A percentile compares a stretch with the other conserved stretches of the same genome.
These are phyloP conservation scores for Dasypus novemcinctus DNA, from an alignment of 2,113 vertebrate genomes.

Conservation along the genomic window DNA sequence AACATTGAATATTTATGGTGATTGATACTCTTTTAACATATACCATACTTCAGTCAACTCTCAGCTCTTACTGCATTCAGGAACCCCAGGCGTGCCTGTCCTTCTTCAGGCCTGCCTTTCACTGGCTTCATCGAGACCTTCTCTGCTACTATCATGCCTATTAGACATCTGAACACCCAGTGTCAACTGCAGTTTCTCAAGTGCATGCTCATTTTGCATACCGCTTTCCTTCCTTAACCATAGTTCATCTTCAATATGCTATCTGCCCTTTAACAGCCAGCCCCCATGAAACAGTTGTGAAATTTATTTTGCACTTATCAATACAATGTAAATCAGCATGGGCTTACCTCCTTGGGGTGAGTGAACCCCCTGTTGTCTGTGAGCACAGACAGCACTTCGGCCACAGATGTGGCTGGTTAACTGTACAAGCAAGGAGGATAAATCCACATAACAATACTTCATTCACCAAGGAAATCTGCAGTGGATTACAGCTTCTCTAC, in stretches of 20 bases:
- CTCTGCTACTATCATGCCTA: not conserved
- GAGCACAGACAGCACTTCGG: constrained; percentile 83
- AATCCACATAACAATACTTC: constrained; percentile 87
- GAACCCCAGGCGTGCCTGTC: constrained; percentile 67
- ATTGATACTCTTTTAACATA: constrained; percentile 79
- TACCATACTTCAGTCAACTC: constrained; percentile 71
- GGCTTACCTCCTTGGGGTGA: constrained; percentile 82
- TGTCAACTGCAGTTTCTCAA: not conserved
- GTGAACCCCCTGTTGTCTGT: constrained; percentile 83
- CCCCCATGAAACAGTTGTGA: constrained; percentile 81
- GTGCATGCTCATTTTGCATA: not conserved
- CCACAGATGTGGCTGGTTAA: constrained; percentile 90
- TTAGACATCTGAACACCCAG: not conserved
- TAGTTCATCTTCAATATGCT: constrained; percentile 53
- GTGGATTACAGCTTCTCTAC: constrained; percentile 89
- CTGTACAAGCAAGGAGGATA: constrained; percentile 88
- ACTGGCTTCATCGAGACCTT: constrained; percentile 41
- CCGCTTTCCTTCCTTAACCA: constrained; percentile 19
- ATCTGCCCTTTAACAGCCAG: constrained; percentile 72
- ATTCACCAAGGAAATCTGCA: constrained; percentile 89
- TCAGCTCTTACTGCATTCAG: constrained; percentile 62
- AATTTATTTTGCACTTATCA: constrained; percentile 83
- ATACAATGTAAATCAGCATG: constrained; percentile 83
- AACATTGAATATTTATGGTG: constrained; percentile 86
- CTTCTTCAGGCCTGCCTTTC: not conserved